Evolutionary conservation across 2,888 invertebrate species (phyloP).

Genomic region (Leptarthrus brevirostris): DNA sequence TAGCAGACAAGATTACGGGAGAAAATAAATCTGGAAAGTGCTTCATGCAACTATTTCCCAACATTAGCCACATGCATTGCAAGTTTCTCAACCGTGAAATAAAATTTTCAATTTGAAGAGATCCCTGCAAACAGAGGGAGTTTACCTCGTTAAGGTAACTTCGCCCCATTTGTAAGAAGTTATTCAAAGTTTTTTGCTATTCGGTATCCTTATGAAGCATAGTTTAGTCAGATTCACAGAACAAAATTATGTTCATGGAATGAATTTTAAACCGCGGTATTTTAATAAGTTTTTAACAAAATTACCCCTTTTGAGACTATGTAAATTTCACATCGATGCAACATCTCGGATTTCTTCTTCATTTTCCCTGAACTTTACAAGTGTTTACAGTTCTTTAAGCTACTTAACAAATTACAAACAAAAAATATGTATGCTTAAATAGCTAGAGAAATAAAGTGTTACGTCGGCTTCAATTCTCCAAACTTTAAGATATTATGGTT

Average conservation of each 20-base stretch:
- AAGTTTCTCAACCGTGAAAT: slow-evolving; percentile 34
- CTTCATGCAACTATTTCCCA: neutral
- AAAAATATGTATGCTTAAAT: no score
- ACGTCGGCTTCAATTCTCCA: no score
- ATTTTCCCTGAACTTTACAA: no score
- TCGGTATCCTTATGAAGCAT: neutral
- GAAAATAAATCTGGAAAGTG: neutral
- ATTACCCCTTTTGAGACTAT: neutral
- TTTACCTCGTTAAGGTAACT: slow-evolving; percentile 31
- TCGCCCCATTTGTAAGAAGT: slow-evolving; percentile 19
- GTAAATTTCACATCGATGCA: no score
- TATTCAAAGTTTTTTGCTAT: slow-evolving; percentile 11
- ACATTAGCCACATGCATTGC: slow-evolving; percentile 25
- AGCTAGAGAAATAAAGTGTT: no score
- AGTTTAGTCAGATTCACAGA: neutral
- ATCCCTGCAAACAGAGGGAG: slow-evolving; percentile 21
- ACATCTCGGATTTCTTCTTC: no score
- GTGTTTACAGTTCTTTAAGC: no score
- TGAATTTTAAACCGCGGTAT: neutral
- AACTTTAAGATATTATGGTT: no score
- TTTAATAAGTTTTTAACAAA: neutral
- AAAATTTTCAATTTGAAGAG: slow-evolving; percentile 42
- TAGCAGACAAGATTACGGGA: neutral
- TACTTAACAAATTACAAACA: no score
- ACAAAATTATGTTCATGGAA: neutral